These are phyloP conservation scores for Eupelmus urozonus DNA, from an alignment of 2,888 invertebrate species.

Conservation along the genomic window DNA sequence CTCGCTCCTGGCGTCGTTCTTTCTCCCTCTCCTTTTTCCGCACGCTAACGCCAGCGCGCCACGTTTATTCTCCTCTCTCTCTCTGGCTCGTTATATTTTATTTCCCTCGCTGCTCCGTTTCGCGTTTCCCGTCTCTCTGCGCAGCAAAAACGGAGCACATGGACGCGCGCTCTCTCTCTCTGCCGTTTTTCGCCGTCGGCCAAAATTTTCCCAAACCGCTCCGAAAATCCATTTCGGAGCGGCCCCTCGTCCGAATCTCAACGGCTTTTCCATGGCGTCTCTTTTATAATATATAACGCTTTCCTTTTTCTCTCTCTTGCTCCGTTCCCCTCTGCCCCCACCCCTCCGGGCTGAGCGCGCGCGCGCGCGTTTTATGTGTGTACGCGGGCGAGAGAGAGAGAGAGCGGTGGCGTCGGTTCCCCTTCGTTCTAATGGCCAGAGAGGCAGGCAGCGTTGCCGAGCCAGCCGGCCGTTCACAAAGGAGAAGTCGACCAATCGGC, in stretches of 20 bases:
- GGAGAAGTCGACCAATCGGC: constrained; percentile 68
- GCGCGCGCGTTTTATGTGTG: not conserved
- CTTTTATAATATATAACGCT: not conserved
- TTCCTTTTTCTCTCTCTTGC: not conserved
- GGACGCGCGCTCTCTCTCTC: constrained; percentile 61
- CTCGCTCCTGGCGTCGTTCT: not conserved
- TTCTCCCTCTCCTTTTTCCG: not conserved
- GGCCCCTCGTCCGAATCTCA: too few species aligned
- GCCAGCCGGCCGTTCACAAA: constrained; percentile 77
- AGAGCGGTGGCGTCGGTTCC: constrained; percentile 48
- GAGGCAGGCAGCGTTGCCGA: constrained; percentile 76
- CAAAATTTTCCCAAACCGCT: too few species aligned
- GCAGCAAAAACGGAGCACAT: constrained; percentile 18
- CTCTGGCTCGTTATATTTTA: constrained; percentile 44
- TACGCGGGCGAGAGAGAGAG: constrained; percentile 13
- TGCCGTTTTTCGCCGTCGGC: too few species aligned
- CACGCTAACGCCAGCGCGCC: not conserved
- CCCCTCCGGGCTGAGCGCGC: too few species aligned
- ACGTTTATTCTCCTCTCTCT: constrained; percentile 28
- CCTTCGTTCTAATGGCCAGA: constrained; percentile 67
- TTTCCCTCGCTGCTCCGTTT: constrained; percentile 31
- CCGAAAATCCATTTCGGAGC: too few species aligned
- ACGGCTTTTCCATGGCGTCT: constrained; percentile 9
- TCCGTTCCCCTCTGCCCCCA: too few species aligned
- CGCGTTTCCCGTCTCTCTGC: constrained; percentile 16